Base-by-base conservation (phyloP, 2,888 invertebrate genomes). In the Phalera bucephala region DNA sequence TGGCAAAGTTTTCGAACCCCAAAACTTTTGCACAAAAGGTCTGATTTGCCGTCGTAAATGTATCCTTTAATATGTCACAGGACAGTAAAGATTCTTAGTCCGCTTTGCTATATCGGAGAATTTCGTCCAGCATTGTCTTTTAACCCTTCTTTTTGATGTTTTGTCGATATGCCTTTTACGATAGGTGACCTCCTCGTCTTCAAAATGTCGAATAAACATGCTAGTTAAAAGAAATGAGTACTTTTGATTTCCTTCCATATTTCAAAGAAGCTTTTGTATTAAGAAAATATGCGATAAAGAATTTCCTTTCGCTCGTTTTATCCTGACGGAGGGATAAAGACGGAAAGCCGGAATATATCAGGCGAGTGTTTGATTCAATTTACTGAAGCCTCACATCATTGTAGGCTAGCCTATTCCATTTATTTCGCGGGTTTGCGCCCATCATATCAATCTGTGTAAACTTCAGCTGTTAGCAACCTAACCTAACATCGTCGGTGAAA, bases 11-110 rank as follows among this genome's bases (percentile, higher is more conserved):
- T 17, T 33, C 32, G 6, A 9, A 26, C 20, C 41, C 36, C 50
- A 40, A 52, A 64, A 65, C 42, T 54, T 63, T 58, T 49, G 34
- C 39, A 51, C 65, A 68, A 64, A 52, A 46, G 63, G 38, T 50
- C 30, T 25, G 7, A n/a, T n/a, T n/a, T 5, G 10, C 2, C 10
- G 22, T 10, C 7, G 33, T 39, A 43, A 57, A 43, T 42, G 34
- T 42, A 33, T 31, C 45, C 43, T 35, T 54, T 56, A 56, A 57
- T 62, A 67, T 53, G 37, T 49, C 31, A 41, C 34, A 43, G 20
- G 7, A 10, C 11, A 33, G 23, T 45, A 38, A 50, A 52, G 27
- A 39, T 29, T 33, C 25, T 30, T 28, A 12, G 9, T 15, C 12
- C 21, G 33, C 23, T 41, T 33, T 38, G 30, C 41, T 33, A 28